Base-by-base conservation (phyloP, 2,888 invertebrate genomes). In the Morpho helenor region DNA sequence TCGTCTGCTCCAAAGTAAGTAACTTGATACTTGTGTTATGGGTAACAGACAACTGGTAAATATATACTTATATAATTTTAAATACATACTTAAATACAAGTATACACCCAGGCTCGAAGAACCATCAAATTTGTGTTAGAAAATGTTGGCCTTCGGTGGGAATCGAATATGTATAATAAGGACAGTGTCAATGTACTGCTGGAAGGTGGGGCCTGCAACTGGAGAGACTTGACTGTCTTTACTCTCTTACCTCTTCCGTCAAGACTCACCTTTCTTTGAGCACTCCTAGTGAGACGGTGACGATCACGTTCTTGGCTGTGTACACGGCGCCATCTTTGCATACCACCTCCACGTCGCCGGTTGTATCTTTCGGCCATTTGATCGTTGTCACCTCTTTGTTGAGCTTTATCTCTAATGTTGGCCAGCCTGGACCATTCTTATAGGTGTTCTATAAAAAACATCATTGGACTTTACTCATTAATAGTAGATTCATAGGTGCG, bases 251-350 rank as follows among this genome's bases (percentile, higher is more conserved):
- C n/a, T 4, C 8, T 7, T 46, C 10, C 3, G 5, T 31, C 3
- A 23, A 41, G 39, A 61, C 68, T 64, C 62, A 87, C 87, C 80
- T 80, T 39, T 91, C 90, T 71, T 95, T 95, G 9, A 96, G 78
- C 0, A 94, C 94, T 0, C 95, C 95, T 0, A 96, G 74, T 0
- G 95, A 94, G 0, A 92, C 84, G 0, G 95, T 95, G 0, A 94
- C 82, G 39, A 96, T 92, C 0, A 94, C 93, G 69, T 93, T 93
- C 67, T 93, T 92, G 0, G 94, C 93, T 22, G 69, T 73, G 64
- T 91, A 93, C 0, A 68, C 63, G 0, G 84, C 71, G 0, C 92
- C 93, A 69, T 93, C 93, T 10, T 73, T 72, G 64, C 92, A 92
- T 0, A 70, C 69, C 0, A 93, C 88, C 23, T 66, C 66, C 0